Base-by-base conservation (phyloP, 2,888 invertebrate species). In the Drosophila seclusa region DNA sequence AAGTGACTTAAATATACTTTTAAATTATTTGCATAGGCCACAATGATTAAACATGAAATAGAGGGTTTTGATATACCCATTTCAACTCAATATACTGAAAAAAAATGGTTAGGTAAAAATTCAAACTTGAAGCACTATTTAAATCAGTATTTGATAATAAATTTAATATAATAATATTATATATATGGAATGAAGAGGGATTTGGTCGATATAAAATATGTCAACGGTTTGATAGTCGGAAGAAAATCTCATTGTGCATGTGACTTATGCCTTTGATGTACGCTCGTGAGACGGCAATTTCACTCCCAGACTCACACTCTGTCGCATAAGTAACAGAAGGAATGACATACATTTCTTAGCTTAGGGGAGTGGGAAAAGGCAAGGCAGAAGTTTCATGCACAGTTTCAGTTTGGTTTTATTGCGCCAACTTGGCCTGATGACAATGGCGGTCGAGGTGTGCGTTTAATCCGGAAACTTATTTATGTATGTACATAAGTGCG, bases 391-490 rank as follows among this genome's bases (percentile, higher is more conserved):
- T 81, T 83, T 68, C 62, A 76, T 75, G 78, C 71, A 63, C 80
- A 80, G 80, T 80, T 80, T 83, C 86, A 82, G 80, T 77, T 80
- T 66, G 80, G 79, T 75, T 80, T 85, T 89, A 87, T 89, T 85
- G 81, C 73, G 86, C 68, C 77, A 75, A 87, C 86, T 85, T 80
- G 86, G 82, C 57, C 68, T 61, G 68, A 75, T 77, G 81, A 86
- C 88, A 73, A 73, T 68, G 59, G 54, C 55, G 63, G 61, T 54
- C 76, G 77, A 73, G 84, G 83, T 75, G 86, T 80, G 81, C 70
- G 81, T 69, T 85, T 87, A 90, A 90, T 87, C 86, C 90, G 84
- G 77, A 87, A 85, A 90, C 87, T 87, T 87, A 90, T 90, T 86
- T 90, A 90, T 86, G 79, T 85, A 89, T 83, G 90, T 72, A 36